phyloP scores from a whole-genome alignment of 2,797 vertebrate genomes.

The Prionace glauca region DNA sequence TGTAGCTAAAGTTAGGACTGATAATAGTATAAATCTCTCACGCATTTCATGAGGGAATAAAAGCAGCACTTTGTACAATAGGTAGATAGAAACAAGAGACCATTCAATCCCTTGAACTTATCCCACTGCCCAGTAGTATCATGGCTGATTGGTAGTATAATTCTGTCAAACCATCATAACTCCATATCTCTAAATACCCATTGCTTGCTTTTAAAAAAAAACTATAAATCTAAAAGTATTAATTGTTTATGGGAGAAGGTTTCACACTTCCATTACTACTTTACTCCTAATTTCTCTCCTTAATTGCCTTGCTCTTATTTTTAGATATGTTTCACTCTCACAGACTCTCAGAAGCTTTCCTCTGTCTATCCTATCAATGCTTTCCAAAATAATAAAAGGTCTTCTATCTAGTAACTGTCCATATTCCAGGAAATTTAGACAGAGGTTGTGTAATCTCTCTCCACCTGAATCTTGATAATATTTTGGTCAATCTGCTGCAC shows the following conservation, averaged over 20 bases:
- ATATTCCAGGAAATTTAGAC: neutral
- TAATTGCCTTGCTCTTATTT: neutral
- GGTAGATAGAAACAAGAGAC: neutral
- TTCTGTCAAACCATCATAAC: neutral
- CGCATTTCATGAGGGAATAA: neutral
- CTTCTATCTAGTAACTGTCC: neutral
- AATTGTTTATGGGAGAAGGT: neutral
- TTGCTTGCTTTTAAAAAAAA: neutral
- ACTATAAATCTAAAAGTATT: neutral
- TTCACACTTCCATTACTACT: neutral
- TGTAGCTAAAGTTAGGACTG: neutral
- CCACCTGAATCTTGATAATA: neutral
- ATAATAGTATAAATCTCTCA: neutral
- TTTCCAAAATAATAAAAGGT: neutral
- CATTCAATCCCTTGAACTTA: neutral
- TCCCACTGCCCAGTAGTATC: neutral
- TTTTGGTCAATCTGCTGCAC: neutral
- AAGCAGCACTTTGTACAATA: too few species aligned
- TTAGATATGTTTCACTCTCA: neutral
- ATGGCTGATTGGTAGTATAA: neutral
- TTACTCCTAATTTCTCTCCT: neutral
- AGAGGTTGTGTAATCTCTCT: neutral
- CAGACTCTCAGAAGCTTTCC: neutral
- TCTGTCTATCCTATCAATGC: neutral
- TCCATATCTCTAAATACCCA: neutral